Evolutionary conservation across 1,140 invertebrate genomes (phyloP).

Genomic region (Halictus rubicundus): DNA sequence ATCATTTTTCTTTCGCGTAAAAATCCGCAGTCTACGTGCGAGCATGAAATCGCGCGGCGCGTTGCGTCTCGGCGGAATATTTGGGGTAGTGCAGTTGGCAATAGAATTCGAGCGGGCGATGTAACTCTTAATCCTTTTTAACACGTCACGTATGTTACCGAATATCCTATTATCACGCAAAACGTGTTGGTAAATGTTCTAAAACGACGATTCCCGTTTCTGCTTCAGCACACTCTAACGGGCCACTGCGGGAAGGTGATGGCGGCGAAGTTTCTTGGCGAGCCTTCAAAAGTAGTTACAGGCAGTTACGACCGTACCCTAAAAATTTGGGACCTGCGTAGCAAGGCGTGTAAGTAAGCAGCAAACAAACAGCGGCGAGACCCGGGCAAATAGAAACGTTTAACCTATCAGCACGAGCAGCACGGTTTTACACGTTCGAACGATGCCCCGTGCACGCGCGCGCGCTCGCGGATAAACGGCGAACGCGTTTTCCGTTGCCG

Average conservation of each 20-base stretch:
- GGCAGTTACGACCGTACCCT: conserved; percentile 97
- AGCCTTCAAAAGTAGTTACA: conserved; percentile 93
- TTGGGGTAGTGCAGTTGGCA: neutral
- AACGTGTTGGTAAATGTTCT: conserved; percentile 26
- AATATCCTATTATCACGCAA: conserved; percentile 18
- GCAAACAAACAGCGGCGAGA: neutral
- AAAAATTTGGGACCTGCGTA: conserved; percentile 98
- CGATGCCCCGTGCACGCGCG: neutral
- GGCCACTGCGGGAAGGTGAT: conserved; percentile 98
- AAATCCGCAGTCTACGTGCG: too few relatives aligned
- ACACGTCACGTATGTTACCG: conserved; percentile 20
- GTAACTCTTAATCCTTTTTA: conserved; percentile 5
- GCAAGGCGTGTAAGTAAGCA: conserved; percentile 91
- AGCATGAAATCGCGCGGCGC: too few relatives aligned
- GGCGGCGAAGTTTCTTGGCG: conserved; percentile 95
- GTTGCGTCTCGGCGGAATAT: neutral
- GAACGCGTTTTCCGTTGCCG: neutral
- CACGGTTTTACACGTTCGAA: too few relatives aligned
- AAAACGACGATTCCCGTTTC: conserved; percentile 67
- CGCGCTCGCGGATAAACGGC: neutral
- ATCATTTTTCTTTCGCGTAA: too few relatives aligned
- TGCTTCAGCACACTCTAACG: conserved; percentile 95
- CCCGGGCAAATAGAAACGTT: conserved; percentile 24
- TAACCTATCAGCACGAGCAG: neutral
- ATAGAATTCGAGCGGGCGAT: neutral